Percentiles rank a stretch among this genome's conserved stretches.
Conservation (phyloP, 2,113 vertebrate genomes). For the Numenius arquata region DNA sequence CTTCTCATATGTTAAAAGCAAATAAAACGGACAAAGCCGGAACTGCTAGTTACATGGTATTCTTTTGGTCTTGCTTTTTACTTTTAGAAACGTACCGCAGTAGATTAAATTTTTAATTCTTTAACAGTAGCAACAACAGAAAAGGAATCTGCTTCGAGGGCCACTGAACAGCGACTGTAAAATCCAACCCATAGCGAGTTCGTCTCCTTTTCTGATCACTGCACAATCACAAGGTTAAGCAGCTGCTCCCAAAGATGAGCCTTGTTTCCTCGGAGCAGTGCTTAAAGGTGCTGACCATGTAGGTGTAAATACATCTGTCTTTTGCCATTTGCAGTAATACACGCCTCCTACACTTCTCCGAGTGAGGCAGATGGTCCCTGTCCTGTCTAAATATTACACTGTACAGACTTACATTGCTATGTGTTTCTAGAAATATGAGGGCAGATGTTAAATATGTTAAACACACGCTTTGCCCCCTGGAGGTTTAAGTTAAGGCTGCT, state of each 20-base stretch:
- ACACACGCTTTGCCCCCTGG: constrained; percentile 73
- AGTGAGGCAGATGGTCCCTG: constrained; percentile 79
- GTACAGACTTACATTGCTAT: constrained; percentile 63
- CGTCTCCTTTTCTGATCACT: not conserved
- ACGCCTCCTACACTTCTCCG: constrained; percentile 61
- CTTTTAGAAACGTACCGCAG: not conserved
- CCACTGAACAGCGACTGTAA: not conserved
- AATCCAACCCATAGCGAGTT: not conserved
- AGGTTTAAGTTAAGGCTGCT: constrained; percentile 73
- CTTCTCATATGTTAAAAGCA: not conserved
- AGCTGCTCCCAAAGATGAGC: constrained; percentile 79
- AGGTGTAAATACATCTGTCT: constrained; percentile 93
- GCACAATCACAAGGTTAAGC: constrained; percentile 68
- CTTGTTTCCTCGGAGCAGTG: constrained; percentile 74
- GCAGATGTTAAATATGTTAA: constrained; percentile 80
- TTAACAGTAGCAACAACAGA: not conserved
- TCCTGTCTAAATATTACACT: constrained; percentile 68
- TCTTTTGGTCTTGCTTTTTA: not conserved
- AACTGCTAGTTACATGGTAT: rapidly evolving
- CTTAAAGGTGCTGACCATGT: constrained; percentile 85
- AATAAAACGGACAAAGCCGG: not conserved
- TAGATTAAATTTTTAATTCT: not conserved
- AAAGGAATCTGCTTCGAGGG: not conserved
- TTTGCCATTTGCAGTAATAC: constrained; percentile 75
- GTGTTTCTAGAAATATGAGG: constrained; percentile 73